phyloP scores from a whole-genome alignment of 1,140 invertebrate species.

The Chrysoperla carnea region DNA sequence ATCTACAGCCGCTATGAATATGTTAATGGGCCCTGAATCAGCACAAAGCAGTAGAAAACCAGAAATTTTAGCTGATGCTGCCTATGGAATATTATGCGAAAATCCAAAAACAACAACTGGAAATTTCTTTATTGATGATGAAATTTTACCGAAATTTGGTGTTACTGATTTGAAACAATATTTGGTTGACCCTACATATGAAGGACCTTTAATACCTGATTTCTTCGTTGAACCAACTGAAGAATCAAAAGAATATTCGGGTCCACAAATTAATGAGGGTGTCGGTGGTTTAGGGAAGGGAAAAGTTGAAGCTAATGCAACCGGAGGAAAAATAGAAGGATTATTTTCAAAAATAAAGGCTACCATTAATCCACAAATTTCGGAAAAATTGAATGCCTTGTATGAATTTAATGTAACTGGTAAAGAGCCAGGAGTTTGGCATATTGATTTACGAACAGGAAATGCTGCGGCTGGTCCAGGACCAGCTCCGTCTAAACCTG shows the following conservation, averaged over 20 bases:
- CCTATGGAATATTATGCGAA: constrained; percentile 71
- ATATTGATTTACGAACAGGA: constrained; percentile 79
- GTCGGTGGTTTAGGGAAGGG: too few species aligned
- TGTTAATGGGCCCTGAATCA: constrained; percentile 62
- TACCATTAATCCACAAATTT: constrained; percentile 53
- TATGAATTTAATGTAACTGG: constrained; percentile 80
- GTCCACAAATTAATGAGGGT: too few species aligned
- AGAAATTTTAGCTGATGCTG: constrained; percentile 91
- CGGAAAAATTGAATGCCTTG: constrained; percentile 64
- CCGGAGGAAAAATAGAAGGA: constrained; percentile 26
- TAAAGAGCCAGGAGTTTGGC: constrained; percentile 46
- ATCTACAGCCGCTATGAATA: constrained; percentile 90
- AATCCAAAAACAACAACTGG: constrained; percentile 68
- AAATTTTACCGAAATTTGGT: constrained; percentile 62
- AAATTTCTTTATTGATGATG: constrained; percentile 90
- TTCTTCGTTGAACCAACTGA: too few species aligned
- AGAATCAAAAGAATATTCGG: too few species aligned
- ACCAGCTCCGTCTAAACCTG: constrained; percentile 43
- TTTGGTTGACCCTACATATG: constrained; percentile 54
- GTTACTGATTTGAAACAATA: constrained; percentile 78
- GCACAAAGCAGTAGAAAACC: constrained; percentile 51
- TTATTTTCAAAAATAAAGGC: constrained; percentile 50
- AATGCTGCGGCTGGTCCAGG: constrained; percentile 63
- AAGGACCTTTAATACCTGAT: not conserved
- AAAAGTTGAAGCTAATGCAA: constrained; percentile 2